Conservation (phyloP, 2,113 vertebrate species). For the Tenrec ecaudatus region DNA sequence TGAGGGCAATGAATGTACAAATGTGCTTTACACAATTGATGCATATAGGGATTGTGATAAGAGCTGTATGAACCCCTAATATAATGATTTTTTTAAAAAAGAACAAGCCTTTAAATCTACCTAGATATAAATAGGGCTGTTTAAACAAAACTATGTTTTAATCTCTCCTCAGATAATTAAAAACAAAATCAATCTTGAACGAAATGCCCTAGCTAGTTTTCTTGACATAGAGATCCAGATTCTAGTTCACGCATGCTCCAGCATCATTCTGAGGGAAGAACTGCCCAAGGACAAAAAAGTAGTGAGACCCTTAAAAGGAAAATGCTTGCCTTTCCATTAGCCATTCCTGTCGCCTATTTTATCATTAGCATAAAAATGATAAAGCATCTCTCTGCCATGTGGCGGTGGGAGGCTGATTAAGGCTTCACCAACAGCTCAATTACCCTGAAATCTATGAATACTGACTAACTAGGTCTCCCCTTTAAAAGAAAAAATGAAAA, state of each 20-base stretch:
- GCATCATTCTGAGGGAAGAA: conserved; percentile 5
- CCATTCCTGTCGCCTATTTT: neutral
- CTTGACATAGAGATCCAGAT: neutral
- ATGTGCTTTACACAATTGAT: too few species aligned
- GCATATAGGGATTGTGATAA: too few species aligned
- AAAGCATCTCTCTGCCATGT: conserved; percentile 34
- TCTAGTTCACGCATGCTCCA: neutral
- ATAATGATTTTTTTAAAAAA: neutral
- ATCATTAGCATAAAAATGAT: conserved; percentile 12
- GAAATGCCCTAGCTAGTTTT: conserved; percentile 40
- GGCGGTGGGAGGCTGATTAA: neutral
- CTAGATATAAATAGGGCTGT: neutral
- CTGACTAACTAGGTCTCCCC: neutral
- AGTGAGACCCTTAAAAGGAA: neutral
- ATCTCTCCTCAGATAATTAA: conserved; percentile 47
- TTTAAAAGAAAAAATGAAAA: neutral
- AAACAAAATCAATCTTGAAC: conserved; percentile 49
- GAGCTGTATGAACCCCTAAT: too few species aligned
- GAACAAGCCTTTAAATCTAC: conserved; percentile 37
- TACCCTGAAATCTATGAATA: conserved; percentile 27
- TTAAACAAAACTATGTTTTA: conserved; percentile 35
- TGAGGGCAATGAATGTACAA: too few species aligned
- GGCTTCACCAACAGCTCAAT: conserved; percentile 10
- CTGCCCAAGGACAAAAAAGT: neutral
- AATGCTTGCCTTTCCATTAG: neutral